A percentile compares a stretch with the other conserved stretches of the same genome.
These are phyloP conservation scores for Otolemur crassicaudatus DNA, from an alignment of 2,797 vertebrate species.

Conservation along the genomic window DNA sequence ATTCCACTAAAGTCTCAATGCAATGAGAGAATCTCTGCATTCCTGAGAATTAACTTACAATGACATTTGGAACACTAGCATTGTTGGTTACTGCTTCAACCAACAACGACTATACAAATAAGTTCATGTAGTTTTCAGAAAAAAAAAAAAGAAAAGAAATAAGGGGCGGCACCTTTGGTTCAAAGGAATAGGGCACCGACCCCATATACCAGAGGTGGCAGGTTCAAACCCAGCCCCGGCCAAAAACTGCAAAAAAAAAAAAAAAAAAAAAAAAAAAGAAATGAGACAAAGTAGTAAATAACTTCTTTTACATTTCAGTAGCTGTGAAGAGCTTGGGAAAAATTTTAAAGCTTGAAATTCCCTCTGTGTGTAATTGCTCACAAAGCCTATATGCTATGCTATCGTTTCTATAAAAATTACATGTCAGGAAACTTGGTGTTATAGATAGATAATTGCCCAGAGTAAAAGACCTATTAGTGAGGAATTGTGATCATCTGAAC, in stretches of 20 bases:
- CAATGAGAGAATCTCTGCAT: not conserved
- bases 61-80: not conserved
- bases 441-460: not conserved
- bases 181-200: too few species aligned
- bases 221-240: too few species aligned
- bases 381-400: not conserved
- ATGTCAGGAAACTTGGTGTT: not conserved
- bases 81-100: not conserved
- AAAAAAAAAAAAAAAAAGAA: not conserved
- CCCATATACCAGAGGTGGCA: too few species aligned
- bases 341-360: not conserved
- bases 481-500: not conserved
- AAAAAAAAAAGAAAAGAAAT: not conserved
- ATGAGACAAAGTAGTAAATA: not conserved
- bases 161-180: too few species aligned
- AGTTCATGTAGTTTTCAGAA: slow-evolving; percentile 6
- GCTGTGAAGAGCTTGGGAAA: not conserved
- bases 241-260: too few species aligned
- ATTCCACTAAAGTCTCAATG: not conserved
- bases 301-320: not conserved
- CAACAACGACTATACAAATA: not conserved
- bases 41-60: not conserved
- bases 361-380: not conserved
- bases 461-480: not conserved
- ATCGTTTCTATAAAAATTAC: not conserved